A percentile compares a stretch with the other conserved stretches of the same genome.
phyloP scores from a whole-genome alignment of 2,797 vertebrate genomes.

The Semaprochilodus insignis region DNA sequence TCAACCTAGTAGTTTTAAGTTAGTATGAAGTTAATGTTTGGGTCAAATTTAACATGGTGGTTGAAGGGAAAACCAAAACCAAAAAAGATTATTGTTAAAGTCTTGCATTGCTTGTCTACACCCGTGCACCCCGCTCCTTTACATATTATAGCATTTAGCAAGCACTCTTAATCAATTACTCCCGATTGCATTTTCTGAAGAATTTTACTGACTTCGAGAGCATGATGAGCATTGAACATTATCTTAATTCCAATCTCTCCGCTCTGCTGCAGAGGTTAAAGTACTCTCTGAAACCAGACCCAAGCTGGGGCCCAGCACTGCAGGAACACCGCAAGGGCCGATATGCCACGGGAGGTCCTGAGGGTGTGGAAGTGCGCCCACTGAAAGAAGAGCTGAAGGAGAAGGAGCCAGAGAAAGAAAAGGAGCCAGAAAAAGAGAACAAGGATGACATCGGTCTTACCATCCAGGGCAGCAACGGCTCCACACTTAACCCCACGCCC shows the following conservation, averaged over 20 bases:
- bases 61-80: neutral
- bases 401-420: constrained; percentile 74
- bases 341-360: constrained; percentile 82
- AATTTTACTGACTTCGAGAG: neutral
- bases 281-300: constrained; percentile 86
- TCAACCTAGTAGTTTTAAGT: too few species aligned
- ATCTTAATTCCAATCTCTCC: neutral
- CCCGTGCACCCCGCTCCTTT: neutral
- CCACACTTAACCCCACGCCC: constrained; percentile 91
- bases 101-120: neutral
- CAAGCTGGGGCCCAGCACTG: constrained; percentile 94
- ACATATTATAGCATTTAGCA: neutral
- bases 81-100: too few species aligned
- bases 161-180: neutral
- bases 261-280: constrained; percentile 85
- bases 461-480: constrained; percentile 92
- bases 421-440: constrained; percentile 75
- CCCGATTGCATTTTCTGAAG: neutral
- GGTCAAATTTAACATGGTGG: neutral
- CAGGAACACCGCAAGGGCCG: constrained; percentile 92
- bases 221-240: neutral
- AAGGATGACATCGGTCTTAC: constrained; percentile 86
- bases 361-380: constrained; percentile 73
- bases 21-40: too few species aligned
- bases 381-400: constrained; percentile 79